phyloP scores from a whole-genome alignment of 2,113 vertebrate species.

The Heloderma charlesbogerti region DNA sequence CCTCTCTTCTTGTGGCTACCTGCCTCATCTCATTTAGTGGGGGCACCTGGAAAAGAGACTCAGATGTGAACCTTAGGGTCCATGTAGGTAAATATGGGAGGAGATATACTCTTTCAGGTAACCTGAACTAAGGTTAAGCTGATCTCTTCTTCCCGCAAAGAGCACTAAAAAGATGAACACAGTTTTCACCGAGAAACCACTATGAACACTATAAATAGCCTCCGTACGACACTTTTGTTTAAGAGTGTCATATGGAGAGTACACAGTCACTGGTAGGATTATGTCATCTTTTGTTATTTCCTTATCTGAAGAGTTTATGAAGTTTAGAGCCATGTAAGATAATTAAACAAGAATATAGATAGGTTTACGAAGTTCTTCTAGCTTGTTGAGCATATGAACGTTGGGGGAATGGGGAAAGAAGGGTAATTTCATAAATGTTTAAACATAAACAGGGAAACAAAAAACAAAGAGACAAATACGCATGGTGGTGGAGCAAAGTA shows the following conservation, averaged over 20 bases:
- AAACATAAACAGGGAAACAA: rapidly evolving
- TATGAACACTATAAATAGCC: too few species aligned
- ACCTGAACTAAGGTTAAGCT: not conserved
- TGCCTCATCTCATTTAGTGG: too few species aligned
- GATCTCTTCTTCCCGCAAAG: too few species aligned
- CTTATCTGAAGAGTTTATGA: not conserved
- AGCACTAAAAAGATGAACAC: not conserved
- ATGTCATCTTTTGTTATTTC: not conserved
- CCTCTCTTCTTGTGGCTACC: too few species aligned
- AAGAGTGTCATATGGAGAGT: too few species aligned
- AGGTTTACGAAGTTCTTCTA: conserved; percentile 1
- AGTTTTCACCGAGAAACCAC: too few species aligned
- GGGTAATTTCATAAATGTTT: not conserved
- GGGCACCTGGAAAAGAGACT: too few species aligned
- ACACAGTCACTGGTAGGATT: not conserved
- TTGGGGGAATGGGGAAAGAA: rapidly evolving
- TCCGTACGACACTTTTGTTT: too few species aligned
- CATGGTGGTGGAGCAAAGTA: not conserved
- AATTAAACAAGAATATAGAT: conserved; percentile 12
- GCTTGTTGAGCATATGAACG: not conserved
- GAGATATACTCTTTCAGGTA: too few species aligned
- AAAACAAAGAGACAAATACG: not conserved
- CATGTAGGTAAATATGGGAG: too few species aligned
- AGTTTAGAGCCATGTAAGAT: not conserved
- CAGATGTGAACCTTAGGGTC: too few species aligned